Base-by-base conservation (phyloP, 2,113 vertebrate species). In the Eudyptes chrysolophus region DNA sequence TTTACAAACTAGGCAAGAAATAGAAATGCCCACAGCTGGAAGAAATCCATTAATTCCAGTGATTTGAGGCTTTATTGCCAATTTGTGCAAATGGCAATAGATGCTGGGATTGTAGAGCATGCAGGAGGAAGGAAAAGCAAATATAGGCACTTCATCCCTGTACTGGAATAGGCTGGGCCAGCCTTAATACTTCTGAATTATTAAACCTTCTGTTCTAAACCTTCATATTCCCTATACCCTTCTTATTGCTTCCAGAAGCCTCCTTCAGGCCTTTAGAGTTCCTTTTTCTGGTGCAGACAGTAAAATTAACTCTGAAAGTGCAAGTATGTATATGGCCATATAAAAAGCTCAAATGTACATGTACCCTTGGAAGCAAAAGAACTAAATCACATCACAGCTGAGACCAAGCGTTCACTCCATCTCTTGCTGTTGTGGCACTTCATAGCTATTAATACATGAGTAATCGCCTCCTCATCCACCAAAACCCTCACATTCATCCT, bases 401-500 rank as follows among this genome's bases (percentile, higher is more conserved):
- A 81, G 89, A 44, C 15, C 0, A 0, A 78, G 40, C 6, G 1
- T n/a, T 87, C 20, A 4, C 44, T 71, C 60, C 44, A 27, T 34
- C 46, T 51, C 89, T 92, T 85, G 26, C 66, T 76, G 24, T 17
- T 91, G 52, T 38, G 77, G 51, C 27, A 10, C 57, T 85, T 83
- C 54, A 9, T 44, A 34, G 66, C 66, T 72, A 51, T 87, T 70
- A 91, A 55, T 30, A 32, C 29, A 26, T 12, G 6, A 94, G 29
- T 52, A 75, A 81, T 71, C 32, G 49, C 40, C 40, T 91, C 44
- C 54, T 92, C 36, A 6, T 34, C 74, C 75, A 86, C 71, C 82
- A 80, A 85, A 96, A 32, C 85, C 79, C 79, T 86, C 29, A 58
- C 34, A 62, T 60, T 62, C 68, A 64, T 66, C 55, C 62, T 54